phyloP scores from a whole-genome alignment of 2,113 vertebrate species.

The Lepidothrix coronata region DNA sequence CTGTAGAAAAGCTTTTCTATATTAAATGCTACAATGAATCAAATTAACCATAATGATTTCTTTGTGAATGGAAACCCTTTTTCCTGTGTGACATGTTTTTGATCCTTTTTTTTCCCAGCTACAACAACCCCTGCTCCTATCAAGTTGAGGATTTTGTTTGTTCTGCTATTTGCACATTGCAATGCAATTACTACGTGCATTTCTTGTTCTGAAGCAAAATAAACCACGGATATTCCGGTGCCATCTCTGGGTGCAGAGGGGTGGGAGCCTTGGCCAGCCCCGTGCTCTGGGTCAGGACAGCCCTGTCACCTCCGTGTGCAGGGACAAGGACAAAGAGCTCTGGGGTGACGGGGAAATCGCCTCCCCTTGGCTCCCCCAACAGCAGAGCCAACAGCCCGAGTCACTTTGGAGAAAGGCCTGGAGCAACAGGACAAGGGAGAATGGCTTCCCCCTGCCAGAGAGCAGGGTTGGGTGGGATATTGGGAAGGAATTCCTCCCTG shows the following conservation, averaged over 20 bases:
- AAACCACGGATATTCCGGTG: rapidly evolving
- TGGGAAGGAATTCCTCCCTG: background rate
- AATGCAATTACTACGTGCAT: constrained; percentile 21
- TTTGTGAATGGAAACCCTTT: constrained; percentile 81
- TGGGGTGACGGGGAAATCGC: rapidly evolving
- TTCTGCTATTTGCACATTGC: constrained; percentile 49
- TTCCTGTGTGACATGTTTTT: constrained; percentile 75
- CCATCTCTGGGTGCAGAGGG: background rate
- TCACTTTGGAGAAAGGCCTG: background rate
- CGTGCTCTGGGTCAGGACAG: rapidly evolving
- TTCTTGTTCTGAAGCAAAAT: background rate
- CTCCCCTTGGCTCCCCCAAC: background rate
- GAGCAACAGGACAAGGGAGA: background rate
- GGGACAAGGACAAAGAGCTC: background rate
- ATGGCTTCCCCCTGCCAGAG: background rate
- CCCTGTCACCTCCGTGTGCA: rapidly evolving
- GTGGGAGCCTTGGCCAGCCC: background rate
- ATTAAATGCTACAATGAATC: constrained; percentile 84
- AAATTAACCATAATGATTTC: constrained; percentile 85
- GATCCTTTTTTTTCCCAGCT: constrained; percentile 64
- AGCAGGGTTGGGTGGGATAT: background rate
- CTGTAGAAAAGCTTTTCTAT: constrained; percentile 84
- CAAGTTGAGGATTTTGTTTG: constrained; percentile 53
- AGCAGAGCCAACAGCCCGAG: background rate
- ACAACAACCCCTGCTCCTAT: constrained; percentile 51